Evolutionary conservation across 2,888 invertebrate genomes (phyloP).

Genomic region (Ommatoiulus sabulosus): DNA sequence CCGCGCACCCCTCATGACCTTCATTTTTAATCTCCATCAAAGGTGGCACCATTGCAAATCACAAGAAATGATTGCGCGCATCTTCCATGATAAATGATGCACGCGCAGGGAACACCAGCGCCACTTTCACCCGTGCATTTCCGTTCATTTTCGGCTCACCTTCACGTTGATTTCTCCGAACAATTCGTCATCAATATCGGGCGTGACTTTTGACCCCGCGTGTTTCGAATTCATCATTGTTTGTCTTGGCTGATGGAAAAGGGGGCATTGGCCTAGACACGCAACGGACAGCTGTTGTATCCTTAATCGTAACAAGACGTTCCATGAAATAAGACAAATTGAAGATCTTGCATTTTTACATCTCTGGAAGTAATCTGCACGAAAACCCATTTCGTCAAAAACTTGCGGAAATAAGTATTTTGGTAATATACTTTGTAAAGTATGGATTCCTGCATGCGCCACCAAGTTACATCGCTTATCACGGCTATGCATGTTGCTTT

Average conservation of each 20-base stretch:
- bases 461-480: too few relatives aligned
- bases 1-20: neutral
- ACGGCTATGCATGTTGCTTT: too few relatives aligned
- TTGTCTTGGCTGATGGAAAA: neutral
- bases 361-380: too few relatives aligned
- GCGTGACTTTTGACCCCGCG: constrained; percentile 17
- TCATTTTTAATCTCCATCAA: neutral
- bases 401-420: too few relatives aligned
- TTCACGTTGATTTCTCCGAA: neutral
- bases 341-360: too few relatives aligned
- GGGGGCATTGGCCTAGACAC: neutral
- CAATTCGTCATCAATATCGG: neutral
- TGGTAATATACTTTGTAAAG: too few relatives aligned
- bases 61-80: neutral
- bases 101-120: neutral
- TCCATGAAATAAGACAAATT: too few relatives aligned
- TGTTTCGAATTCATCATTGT: constrained; percentile 11
- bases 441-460: too few relatives aligned
- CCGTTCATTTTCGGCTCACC: neutral
- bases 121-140: constrained; percentile 16
- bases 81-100: neutral
- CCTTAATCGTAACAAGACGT: too few relatives aligned
- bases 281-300: neutral
- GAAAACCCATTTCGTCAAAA: too few relatives aligned
- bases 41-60: constrained; percentile 1